phyloP scores from a whole-genome alignment of 2,797 vertebrate species.

The Acipenser transmontanus region DNA sequence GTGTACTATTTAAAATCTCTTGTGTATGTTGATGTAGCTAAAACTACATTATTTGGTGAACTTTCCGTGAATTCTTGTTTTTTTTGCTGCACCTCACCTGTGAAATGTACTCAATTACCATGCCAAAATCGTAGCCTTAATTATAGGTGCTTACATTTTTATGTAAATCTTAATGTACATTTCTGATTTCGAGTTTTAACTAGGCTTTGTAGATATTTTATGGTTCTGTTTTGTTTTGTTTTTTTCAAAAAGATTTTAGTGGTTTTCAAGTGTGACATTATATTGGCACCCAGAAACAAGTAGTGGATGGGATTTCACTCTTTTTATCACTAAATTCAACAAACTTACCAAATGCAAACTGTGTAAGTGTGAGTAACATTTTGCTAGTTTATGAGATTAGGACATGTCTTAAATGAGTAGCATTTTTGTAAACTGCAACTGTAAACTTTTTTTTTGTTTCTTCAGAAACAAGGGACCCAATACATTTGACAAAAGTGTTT shows the following conservation, averaged over 20 bases:
- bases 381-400: slow-evolving; percentile 51
- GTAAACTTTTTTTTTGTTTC: slow-evolving; percentile 72
- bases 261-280: slow-evolving; percentile 64
- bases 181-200: slow-evolving; percentile 90
- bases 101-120: no score
- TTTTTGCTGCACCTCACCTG: no score
- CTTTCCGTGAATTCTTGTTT: no score
- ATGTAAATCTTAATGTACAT: slow-evolving; percentile 99
- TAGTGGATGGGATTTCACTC: slow-evolving; percentile 56
- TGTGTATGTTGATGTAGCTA: no score
- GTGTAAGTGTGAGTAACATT: slow-evolving; percentile 60
- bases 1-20: no score
- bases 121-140: no score
- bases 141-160: slow-evolving; percentile 50
- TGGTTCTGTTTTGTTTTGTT: slow-evolving; percentile 81
- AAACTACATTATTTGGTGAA: no score
- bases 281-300: slow-evolving; percentile 52
- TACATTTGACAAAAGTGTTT: slow-evolving; percentile 65
- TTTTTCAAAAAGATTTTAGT: slow-evolving; percentile 67
- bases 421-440: slow-evolving; percentile 74
- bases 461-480: slow-evolving; percentile 78
- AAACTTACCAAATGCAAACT: slow-evolving; percentile 50
- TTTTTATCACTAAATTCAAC: slow-evolving; percentile 55
- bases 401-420: slow-evolving; percentile 74
- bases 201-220: slow-evolving; percentile 91